Conservation (phyloP, 2,888 invertebrate species). For the Campoplex nolae region DNA sequence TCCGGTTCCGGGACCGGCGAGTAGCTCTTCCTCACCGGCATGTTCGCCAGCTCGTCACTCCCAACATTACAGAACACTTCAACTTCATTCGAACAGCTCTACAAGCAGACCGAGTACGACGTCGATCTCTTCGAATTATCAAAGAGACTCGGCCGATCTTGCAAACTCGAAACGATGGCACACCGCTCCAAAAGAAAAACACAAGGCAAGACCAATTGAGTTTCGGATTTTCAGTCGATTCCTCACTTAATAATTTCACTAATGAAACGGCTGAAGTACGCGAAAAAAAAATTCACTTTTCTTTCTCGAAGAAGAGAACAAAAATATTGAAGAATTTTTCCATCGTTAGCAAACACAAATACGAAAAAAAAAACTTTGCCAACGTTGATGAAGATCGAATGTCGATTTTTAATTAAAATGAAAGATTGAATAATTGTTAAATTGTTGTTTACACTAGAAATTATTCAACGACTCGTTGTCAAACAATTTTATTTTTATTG, state of each 20-base stretch:
- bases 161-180: conserved; percentile 86
- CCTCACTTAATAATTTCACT: not conserved
- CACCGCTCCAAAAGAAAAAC: conserved; percentile 87
- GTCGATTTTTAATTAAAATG: too few species aligned
- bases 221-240: not conserved
- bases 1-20: conserved; percentile 72
- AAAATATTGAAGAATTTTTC: not conserved
- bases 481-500: too few species aligned
- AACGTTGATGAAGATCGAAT: too few species aligned
- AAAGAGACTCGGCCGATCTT: conserved; percentile 83
- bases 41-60: conserved; percentile 79
- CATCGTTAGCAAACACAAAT: too few species aligned
- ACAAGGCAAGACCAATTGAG: conserved; percentile 84
- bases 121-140: conserved; percentile 79
- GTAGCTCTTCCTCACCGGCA: conserved; percentile 78
- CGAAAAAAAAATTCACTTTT: not conserved
- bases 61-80: conserved; percentile 81
- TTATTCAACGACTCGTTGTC: not conserved
- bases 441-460: not conserved
- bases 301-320: not conserved
- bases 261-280: not conserved
- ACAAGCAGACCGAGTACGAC: conserved; percentile 80
- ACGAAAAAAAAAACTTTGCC: too few species aligned
- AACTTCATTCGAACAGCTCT: conserved; percentile 77
- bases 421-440: too few species aligned